A percentile compares a stretch with the other conserved stretches of the same genome.
Conservation (phyloP, 2,797 vertebrate species). For the Gila robusta region DNA sequence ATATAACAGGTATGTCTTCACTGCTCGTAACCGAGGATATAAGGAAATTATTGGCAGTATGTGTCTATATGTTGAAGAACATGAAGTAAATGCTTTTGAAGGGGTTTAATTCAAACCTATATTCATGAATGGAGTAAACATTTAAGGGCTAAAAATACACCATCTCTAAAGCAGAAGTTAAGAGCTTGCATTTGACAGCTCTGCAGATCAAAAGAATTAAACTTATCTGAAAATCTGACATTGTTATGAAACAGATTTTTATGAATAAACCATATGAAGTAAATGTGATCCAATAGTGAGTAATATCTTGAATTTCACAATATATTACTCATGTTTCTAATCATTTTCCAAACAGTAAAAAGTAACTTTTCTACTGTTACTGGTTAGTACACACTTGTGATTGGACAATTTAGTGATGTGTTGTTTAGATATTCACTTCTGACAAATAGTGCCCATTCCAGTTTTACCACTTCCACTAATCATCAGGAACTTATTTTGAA, state of each 20-base stretch:
- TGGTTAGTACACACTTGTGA: background rate
- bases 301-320: background rate
- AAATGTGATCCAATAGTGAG: background rate
- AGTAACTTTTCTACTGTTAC: background rate
- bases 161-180: background rate
- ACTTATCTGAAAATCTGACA: background rate
- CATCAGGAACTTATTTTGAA: background rate
- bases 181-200: constrained; percentile 3
- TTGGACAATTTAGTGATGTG: background rate
- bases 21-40: background rate
- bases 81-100: background rate
- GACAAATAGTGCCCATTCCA: background rate
- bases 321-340: background rate
- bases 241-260: constrained; percentile 20
- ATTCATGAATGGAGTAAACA: constrained; percentile 11
- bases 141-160: background rate
- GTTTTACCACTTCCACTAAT: background rate
- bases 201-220: background rate
- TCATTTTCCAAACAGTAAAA: background rate
- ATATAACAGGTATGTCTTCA: background rate
- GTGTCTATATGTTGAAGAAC: no score
- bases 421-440: background rate
- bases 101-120: background rate
- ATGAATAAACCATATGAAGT: background rate
- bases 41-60: background rate